Percentiles rank a stretch among this genome's conserved stretches.
Evolutionary conservation across 2,113 vertebrate genomes (phyloP).

Genomic region (Toxotes jaculatrix): DNA sequence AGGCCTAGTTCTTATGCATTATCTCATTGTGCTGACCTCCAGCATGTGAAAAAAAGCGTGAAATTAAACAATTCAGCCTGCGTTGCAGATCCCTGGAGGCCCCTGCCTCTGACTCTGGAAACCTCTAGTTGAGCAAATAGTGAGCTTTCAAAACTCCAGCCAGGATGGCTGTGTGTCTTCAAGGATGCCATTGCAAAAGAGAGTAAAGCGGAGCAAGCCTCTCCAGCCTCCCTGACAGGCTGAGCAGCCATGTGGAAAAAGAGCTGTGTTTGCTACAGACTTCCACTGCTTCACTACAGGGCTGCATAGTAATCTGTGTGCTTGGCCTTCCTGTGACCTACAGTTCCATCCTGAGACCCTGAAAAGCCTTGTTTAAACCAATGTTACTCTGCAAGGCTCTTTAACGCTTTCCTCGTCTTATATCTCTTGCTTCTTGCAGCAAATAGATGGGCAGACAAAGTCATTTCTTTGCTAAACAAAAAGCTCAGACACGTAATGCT

Average conservation of each 20-base stretch:
- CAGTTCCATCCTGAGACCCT: constrained; percentile 45
- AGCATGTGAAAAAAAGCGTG: constrained; percentile 69
- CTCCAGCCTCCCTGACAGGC: constrained; percentile 59
- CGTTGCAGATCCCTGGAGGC: constrained; percentile 51
- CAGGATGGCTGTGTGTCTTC: constrained; percentile 45
- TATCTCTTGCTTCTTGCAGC: not conserved
- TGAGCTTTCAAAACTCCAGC: constrained; percentile 20
- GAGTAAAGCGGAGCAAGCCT: constrained; percentile 54
- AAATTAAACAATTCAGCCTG: constrained; percentile 69
- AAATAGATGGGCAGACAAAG: not conserved
- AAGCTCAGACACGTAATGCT: not conserved
- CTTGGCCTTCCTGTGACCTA: constrained; percentile 64
- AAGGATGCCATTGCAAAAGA: constrained; percentile 49
- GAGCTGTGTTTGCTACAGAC: constrained; percentile 74
- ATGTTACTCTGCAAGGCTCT: constrained; percentile 14
- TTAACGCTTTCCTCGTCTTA: constrained; percentile 38
- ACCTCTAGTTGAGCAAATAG: constrained; percentile 51
- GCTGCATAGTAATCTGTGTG: constrained; percentile 68
- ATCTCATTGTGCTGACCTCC: constrained; percentile 63
- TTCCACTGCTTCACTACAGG: constrained; percentile 54
- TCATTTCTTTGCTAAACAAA: constrained; percentile 3
- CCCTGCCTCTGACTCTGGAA: constrained; percentile 56
- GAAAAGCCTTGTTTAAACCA: constrained; percentile 29
- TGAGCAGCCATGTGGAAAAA: constrained; percentile 78
- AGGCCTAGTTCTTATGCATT: constrained; percentile 31